Conservation (phyloP, 2,113 vertebrate genomes). For the Ochotona curzoniae region DNA sequence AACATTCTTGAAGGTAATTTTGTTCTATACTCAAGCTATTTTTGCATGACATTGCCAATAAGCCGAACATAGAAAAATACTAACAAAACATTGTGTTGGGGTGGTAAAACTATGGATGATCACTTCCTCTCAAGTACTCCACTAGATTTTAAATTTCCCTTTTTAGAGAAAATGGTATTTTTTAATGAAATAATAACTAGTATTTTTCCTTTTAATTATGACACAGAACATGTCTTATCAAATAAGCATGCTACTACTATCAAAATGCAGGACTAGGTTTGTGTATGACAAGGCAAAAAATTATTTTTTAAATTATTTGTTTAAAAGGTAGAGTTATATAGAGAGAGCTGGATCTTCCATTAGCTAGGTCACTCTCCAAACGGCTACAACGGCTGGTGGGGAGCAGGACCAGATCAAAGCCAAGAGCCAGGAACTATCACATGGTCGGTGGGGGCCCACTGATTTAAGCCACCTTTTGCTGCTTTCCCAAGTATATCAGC, state of each 20-base stretch:
- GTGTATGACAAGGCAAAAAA: background rate
- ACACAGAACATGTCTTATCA: background rate
- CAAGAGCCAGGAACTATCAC: too few relatives aligned
- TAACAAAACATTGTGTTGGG: background rate
- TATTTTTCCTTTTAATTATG: constrained; percentile 47
- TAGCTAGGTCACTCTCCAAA: too few relatives aligned
- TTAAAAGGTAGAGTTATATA: too few relatives aligned
- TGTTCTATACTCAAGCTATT: background rate
- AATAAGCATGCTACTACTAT: background rate
- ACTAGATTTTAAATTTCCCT: background rate
- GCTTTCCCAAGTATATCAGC: too few relatives aligned
- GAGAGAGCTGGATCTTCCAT: too few relatives aligned
- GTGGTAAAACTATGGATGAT: background rate
- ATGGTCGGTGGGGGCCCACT: too few relatives aligned
- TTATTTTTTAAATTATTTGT: background rate
- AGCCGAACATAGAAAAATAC: background rate
- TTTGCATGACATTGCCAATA: background rate
- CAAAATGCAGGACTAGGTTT: background rate
- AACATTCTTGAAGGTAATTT: background rate
- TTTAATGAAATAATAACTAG: background rate
- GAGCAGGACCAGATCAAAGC: too few relatives aligned
- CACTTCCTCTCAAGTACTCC: background rate
- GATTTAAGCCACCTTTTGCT: too few relatives aligned
- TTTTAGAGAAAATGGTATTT: background rate
- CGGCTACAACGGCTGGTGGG: too few relatives aligned